Conservation (phyloP, 2,113 vertebrate species). For the Sinocyclocheilus anshuiensis region DNA sequence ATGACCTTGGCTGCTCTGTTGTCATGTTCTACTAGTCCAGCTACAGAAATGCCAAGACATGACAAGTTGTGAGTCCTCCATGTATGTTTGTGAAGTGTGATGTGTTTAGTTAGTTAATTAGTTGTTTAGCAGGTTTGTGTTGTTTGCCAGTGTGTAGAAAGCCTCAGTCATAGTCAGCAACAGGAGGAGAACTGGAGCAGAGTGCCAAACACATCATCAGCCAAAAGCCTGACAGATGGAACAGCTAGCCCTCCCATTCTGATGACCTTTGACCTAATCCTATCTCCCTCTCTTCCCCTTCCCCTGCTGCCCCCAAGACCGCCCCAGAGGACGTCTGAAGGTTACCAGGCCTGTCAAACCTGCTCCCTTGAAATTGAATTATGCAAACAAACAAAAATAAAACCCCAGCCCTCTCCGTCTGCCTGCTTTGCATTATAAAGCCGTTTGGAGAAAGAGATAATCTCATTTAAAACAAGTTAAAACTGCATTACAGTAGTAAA, state of each 20-base stretch:
- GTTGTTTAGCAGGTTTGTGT: not conserved
- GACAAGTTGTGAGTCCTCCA: not conserved
- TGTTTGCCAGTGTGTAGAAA: slow-evolving; percentile 19
- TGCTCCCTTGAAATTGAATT: slow-evolving; percentile 10
- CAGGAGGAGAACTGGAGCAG: slow-evolving; percentile 10
- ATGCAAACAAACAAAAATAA: slow-evolving; percentile 31
- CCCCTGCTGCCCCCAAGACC: not conserved
- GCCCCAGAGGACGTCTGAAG: slow-evolving; percentile 28
- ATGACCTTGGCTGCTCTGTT: not conserved
- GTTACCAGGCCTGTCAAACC: slow-evolving; percentile 10
- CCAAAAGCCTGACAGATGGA: slow-evolving; percentile 38
- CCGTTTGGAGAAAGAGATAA: not conserved
- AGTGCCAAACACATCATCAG: slow-evolving; percentile 23
- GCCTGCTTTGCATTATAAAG: slow-evolving; percentile 6
- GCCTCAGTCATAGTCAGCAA: slow-evolving; percentile 5
- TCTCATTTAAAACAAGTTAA: slow-evolving; percentile 32
- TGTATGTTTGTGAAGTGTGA: not conserved
- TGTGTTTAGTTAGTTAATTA: not conserved
- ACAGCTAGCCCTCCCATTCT: not conserved
- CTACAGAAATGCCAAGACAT: not conserved
- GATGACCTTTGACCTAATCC: slow-evolving; percentile 40
- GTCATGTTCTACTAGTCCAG: not conserved
- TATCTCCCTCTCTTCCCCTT: slow-evolving; percentile 20
- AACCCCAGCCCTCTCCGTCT: slow-evolving; percentile 18
- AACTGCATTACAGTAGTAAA: slow-evolving; percentile 23